Conservation (phyloP, 35 echinoderm and acorn worm species). For the Chiridota heheva region DNA sequence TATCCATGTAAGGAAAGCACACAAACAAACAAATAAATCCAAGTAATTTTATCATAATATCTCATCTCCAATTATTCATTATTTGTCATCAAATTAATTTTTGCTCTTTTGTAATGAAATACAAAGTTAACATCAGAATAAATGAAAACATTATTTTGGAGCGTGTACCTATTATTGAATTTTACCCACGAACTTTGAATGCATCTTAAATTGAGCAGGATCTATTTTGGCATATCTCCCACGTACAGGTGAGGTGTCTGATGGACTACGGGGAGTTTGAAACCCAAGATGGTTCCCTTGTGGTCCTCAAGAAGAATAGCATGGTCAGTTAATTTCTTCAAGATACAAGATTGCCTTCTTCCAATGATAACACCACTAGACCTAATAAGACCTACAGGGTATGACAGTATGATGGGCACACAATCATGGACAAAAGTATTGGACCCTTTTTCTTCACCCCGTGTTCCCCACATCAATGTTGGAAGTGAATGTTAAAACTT, state of each 20-base stretch:
- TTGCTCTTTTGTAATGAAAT: no score
- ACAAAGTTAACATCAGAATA: no score
- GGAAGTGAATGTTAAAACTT: no score
- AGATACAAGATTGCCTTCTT: background rate
- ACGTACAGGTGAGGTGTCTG: slow-evolving; percentile 80
- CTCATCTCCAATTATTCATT: no score
- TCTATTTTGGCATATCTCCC: background rate
- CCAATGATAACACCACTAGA: background rate
- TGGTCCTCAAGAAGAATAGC: slow-evolving; percentile 96
- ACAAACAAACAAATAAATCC: no score
- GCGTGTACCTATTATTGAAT: background rate
- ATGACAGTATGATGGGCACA: background rate
- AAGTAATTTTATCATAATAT: no score
- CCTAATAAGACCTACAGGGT: background rate
- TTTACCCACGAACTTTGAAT: background rate
- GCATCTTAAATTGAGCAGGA: background rate
- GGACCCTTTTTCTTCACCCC: no score
- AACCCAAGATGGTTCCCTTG: slow-evolving; percentile 89
- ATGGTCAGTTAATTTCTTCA: slow-evolving; percentile 62
- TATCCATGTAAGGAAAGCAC: no score
- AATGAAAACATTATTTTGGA: background rate
- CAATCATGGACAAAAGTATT: no score
- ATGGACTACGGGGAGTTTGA: slow-evolving; percentile 97
- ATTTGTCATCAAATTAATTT: no score
- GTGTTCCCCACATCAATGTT: no score